phyloP scores from a whole-genome alignment of 2,113 vertebrate genomes.

The Vulpes ferrilata region DNA sequence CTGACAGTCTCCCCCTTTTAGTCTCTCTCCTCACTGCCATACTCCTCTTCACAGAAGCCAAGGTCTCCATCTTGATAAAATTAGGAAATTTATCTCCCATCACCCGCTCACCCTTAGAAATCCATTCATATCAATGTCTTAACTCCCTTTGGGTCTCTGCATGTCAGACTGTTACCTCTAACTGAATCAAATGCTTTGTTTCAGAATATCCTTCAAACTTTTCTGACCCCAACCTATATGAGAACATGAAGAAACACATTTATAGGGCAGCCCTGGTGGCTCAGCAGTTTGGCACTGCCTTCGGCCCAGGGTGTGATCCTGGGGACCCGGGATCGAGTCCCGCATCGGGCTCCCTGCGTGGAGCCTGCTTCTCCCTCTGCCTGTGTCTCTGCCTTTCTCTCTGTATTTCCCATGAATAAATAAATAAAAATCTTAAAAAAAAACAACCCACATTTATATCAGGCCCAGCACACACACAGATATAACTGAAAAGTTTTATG shows the following conservation, averaged over 20 bases:
- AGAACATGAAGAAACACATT: background rate
- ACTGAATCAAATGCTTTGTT: background rate
- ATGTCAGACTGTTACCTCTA: background rate
- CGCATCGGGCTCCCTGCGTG: too few species aligned
- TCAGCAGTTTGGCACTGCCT: too few species aligned
- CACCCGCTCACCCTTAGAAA: background rate
- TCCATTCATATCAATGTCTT: background rate
- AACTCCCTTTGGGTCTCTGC: background rate
- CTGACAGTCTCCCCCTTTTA: background rate
- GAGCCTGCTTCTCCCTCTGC: too few species aligned
- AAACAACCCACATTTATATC: background rate
- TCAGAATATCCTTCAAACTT: background rate
- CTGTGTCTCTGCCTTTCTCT: too few species aligned
- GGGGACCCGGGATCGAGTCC: too few species aligned
- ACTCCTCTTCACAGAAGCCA: background rate
- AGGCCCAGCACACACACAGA: background rate
- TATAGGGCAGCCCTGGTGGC: too few species aligned
- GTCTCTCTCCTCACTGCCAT: background rate
- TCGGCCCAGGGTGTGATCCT: too few species aligned
- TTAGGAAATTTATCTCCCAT: background rate
- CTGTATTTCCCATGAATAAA: too few species aligned
- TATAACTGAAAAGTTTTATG: background rate
- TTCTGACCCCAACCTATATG: background rate
- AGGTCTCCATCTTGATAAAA: background rate
- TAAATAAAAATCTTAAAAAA: too few species aligned